Base-by-base conservation (phyloP, 2,113 vertebrate species). In the Aleadryas rufinucha region DNA sequence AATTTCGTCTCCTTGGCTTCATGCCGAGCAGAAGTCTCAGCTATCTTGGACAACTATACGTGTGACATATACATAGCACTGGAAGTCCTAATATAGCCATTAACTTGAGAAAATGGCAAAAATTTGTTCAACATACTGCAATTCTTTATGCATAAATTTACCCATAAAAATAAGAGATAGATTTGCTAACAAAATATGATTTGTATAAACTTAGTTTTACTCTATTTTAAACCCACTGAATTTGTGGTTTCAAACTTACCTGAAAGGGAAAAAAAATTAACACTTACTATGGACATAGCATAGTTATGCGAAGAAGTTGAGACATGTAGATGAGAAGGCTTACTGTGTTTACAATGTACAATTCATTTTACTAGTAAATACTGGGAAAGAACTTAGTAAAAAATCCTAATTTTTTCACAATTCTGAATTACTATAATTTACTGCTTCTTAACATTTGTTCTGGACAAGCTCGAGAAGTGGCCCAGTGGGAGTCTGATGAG, bases 11-110 rank as follows among this genome's bases (percentile, higher is more conserved):
- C 77, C 78, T 93, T 97, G 95, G 89, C 86, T 93, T 33, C 27
- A 37, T 69, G 89, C 94, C 97, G 97, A 85, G 89, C 27, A 78
- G 78, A 95, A 97, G 74, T 80, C 94, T 97, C 77, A 94, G 93
- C 56, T 93, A n/a, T 90, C 78, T 57, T 74, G 66, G 85, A 91
- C 83, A 96, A 66, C 93, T 95, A 42, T 93, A 84, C 2, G 2
- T 84, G 45, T 71, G 76, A 64, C 54, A 75, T 57, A 75, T 71
- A 68, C 21, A 10, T 65, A 61, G 11, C 57, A 71, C 50, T 64
- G 28, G 45, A 50, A 84, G 19, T 90, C 60, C 56, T 75, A 64
- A 74, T 80, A 44, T 8, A 50, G 57, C 42, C 84, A 20, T 85
- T 68, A 75, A 80, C 77, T 22, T 69, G 45, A 68, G 22, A 28